Conservation (phyloP, 1,140 invertebrate genomes). For the Babylonia areolata region DNA sequence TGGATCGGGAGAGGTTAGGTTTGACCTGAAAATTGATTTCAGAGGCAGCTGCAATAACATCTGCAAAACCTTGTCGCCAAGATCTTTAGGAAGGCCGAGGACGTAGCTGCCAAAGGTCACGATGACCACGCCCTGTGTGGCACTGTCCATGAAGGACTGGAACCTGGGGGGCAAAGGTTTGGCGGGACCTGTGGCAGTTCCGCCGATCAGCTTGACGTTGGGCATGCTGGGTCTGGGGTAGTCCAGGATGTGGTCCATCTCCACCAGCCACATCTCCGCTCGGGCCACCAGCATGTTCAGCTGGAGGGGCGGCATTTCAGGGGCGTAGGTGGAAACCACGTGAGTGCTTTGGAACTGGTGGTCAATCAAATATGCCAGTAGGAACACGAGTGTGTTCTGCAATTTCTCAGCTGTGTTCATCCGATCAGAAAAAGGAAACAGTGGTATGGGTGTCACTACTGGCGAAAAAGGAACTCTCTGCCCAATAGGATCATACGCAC, state of each 20-base stretch:
- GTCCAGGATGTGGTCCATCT: slow-evolving; percentile 52
- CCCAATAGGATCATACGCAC: background rate
- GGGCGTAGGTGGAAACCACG: slow-evolving; percentile 28
- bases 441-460: background rate
- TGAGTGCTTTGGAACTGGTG: too few species aligned
- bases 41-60: slow-evolving; percentile 41
- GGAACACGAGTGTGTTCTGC: background rate
- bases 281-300: slow-evolving; percentile 30
- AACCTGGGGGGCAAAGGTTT: slow-evolving; percentile 38
- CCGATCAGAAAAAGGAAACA: background rate
- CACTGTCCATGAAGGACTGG: slow-evolving; percentile 47
- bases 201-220: slow-evolving; percentile 53
- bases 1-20: slow-evolving; percentile 23
- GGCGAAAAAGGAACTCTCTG: slow-evolving; percentile 22
- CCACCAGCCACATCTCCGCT: slow-evolving; percentile 46
- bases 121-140: slow-evolving; percentile 51
- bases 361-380: too few species aligned
- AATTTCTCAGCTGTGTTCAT: slow-evolving; percentile 19
- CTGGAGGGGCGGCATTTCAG: slow-evolving; percentile 34
- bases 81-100: slow-evolving; percentile 30
- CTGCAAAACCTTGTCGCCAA: slow-evolving; percentile 37
- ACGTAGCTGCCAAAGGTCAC: slow-evolving; percentile 55
- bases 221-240: slow-evolving; percentile 51
- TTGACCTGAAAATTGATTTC: slow-evolving; percentile 44
- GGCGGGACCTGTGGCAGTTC: slow-evolving; percentile 36